Base-by-base conservation (phyloP, 2,113 vertebrate genomes). In the Lutjanus erythropterus region DNA sequence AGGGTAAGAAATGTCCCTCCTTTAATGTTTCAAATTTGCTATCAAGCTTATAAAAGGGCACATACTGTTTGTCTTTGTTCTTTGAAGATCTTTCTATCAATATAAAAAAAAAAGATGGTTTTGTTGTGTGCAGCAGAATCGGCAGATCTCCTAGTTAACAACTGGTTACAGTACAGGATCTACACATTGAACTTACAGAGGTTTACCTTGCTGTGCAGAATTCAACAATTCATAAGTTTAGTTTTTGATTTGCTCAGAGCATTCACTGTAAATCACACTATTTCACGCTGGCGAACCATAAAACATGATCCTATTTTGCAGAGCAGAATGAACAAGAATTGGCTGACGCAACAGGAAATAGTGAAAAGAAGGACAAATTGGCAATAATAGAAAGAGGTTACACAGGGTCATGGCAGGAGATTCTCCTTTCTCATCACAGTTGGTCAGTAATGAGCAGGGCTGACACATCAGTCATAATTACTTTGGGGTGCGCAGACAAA, bases 231-330 rank as follows among this genome's bases (percentile, higher is more conserved):
- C 21, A 56, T 7, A 56, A 25, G 55, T 78, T 56, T 83, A 7
- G 58, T 39, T 53, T 78, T 52, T 67, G 39, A 49, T 64, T 39
- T 53, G 29, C 49, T 73, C 62, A 18, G 73, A 61, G n/a, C 9
- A 29, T 31, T 46, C 25, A 53, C 53, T 66, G 70, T 59, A 61
- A 68, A 72, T 69, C n/a, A 70, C 49, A 53, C 58, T 68, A 73
- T 71, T 81, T 86, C 47, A 84, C 18, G 23, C 83, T 53, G 15
- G 58, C 49, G 52, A 74, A 52, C 59, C 60, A 31, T 65, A 53
- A 80, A 87, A 75, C 55, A 65, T 71, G 55, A 83, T 73, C 47
- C 61, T 49, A 42, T 65, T 84, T 46, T 70, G 62, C 52, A 59
- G 44, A 76, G 64, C 39, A 31, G 60, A 60, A 47, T 60, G 33